Evolutionary conservation across 2,113 vertebrate genomes (phyloP), one percentile per base, ranked within the genome.

Genomic region (Tiliqua scincoides): DNA sequence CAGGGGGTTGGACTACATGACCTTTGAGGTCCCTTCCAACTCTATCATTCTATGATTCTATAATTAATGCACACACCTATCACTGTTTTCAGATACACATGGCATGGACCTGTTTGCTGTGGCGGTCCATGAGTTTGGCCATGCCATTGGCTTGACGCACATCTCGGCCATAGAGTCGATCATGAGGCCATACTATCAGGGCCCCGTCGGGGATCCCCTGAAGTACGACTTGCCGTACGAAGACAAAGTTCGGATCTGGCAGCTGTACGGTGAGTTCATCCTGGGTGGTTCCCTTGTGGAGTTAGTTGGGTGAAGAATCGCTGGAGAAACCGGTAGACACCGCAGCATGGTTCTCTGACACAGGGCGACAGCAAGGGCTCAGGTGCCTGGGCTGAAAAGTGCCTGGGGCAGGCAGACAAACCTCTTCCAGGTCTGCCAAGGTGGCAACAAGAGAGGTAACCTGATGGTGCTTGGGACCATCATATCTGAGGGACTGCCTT

Each of bases 121-220:
- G 37, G 99, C 99, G 0, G 98, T 99, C 62, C 99, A 99, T 0
- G 99, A 99, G 92, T 99, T 99, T 15, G 99, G 99, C 54, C 99
- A 99, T 0, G 98, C 99, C 89, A 98, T 99, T 1, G 99, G 99
- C 12, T 95, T 99, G 92, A 97, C 97, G 35, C 99, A 99, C 79
- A 98, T 98, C 71, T 98, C 98, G 0, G 96, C 98, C 74, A 91
- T 97, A 1, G 96, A 97, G 87, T 99, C 99, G 87, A 98, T 99
- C 94, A 99, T 99, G 99, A 97, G 97, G 67, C 99, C 99, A 0
- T 99, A 99, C 93, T 99, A 99, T 95, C 98, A 98, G 92, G 99
- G 98, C 7, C 98, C 99, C 0, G 98, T 99, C 18, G 99, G 98
- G 0, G 99, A 99, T 91, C 99, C 99, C 0, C 96, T 99, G 82